phyloP scores from a whole-genome alignment of 2,113 vertebrate species.

The Odobenus rosmarus region DNA sequence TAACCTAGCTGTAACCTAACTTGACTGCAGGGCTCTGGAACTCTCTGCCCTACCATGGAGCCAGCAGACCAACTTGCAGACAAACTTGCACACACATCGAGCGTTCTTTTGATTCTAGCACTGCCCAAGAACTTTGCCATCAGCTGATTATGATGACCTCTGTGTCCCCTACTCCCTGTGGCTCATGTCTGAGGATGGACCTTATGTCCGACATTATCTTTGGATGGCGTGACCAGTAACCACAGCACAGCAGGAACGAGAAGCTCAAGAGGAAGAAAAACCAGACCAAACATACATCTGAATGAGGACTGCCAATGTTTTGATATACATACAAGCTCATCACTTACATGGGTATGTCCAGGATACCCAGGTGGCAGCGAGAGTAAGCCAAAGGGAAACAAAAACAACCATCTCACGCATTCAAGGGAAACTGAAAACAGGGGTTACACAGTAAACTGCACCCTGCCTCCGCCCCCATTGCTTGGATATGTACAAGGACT shows the following conservation, averaged over 20 bases:
- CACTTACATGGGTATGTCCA: slow-evolving; percentile 72
- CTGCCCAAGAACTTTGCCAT: slow-evolving; percentile 1
- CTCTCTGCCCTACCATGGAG: neutral
- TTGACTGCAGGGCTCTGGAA: neutral
- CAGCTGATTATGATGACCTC: slow-evolving; percentile 72
- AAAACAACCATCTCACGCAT: neutral
- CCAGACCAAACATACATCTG: neutral
- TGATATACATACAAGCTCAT: slow-evolving; percentile 70
- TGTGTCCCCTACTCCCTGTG: slow-evolving; percentile 29
- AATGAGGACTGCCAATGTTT: neutral
- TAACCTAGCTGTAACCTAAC: neutral
- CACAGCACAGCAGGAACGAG: slow-evolving; percentile 64
- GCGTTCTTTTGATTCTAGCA: slow-evolving; percentile 67
- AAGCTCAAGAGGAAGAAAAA: slow-evolving; percentile 75
- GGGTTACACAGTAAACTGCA: neutral
- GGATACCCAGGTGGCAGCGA: slow-evolving; percentile 71
- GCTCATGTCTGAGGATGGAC: slow-evolving; percentile 55
- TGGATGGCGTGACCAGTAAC: slow-evolving; percentile 58
- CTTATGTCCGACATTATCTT: slow-evolving; percentile 64
- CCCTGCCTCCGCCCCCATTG: too few relatives aligned
- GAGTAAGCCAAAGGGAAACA: slow-evolving; percentile 73
- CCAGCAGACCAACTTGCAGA: neutral
- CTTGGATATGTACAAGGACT: neutral
- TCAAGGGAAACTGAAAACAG: slow-evolving; percentile 75
- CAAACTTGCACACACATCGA: neutral